phyloP scores from a whole-genome alignment of 2,888 invertebrate species.

The Rhagonycha fulva region DNA sequence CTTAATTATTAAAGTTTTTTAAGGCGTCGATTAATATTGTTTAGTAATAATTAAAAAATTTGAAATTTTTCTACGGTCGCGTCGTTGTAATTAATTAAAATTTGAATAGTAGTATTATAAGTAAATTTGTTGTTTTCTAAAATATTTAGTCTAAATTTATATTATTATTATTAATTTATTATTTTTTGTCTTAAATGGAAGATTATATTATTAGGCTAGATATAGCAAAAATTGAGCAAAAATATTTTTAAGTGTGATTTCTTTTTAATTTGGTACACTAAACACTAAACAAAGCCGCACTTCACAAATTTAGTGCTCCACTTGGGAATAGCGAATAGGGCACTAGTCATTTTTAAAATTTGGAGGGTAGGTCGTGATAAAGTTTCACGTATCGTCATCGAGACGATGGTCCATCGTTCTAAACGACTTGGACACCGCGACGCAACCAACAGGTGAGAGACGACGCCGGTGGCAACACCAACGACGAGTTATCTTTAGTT shows the following conservation, averaged over 20 bases:
- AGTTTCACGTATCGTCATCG: conserved; percentile 9
- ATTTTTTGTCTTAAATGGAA: conserved; percentile 33
- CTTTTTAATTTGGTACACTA: conserved; percentile 18
- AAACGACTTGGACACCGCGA: conserved; percentile 18
- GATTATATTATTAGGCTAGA: conserved; percentile 32
- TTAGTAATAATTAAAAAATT: too few relatives aligned
- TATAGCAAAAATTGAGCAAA: conserved; percentile 30
- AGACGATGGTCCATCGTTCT: conserved; percentile 18
- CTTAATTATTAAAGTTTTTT: not conserved
- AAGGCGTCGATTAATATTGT: not conserved
- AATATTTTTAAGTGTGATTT: conserved; percentile 10
- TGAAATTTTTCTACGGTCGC: not conserved
- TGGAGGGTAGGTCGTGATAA: not conserved
- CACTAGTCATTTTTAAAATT: conserved; percentile 15
- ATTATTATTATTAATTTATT: not conserved
- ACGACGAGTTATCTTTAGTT: conserved; percentile 38
- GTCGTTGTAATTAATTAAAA: not conserved
- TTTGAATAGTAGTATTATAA: too few relatives aligned
- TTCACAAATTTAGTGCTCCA: conserved; percentile 11
- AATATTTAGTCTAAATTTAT: not conserved
- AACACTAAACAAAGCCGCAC: conserved; percentile 7
- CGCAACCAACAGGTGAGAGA: conserved; percentile 38
- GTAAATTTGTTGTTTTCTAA: not conserved
- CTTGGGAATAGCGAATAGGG: not conserved
- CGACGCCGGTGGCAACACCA: conserved; percentile 31